phyloP scores from a whole-genome alignment of 1,140 invertebrate genomes.

The Lepeophtheirus salmonis region DNA sequence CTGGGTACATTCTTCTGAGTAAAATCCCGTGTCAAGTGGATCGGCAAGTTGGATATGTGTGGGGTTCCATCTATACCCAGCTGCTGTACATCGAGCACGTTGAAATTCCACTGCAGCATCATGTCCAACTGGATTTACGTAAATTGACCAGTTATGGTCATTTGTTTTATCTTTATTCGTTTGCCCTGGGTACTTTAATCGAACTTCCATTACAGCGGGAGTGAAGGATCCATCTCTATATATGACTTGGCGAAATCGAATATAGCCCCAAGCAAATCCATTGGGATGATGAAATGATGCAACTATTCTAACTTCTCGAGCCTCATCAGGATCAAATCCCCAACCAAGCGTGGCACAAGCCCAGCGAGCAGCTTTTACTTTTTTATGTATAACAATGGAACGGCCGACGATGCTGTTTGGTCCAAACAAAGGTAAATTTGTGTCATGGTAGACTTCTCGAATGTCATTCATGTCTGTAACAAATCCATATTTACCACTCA shows the following conservation, averaged over 20 bases:
- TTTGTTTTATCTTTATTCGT: constrained; percentile 55
- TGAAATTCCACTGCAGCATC: constrained; percentile 64
- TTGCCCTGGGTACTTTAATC: constrained; percentile 58
- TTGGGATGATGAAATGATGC: constrained; percentile 77
- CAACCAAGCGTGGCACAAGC: constrained; percentile 62
- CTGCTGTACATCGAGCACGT: constrained; percentile 60
- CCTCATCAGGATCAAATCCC: constrained; percentile 64
- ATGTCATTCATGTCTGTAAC: constrained; percentile 31
- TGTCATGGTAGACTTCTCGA: constrained; percentile 52
- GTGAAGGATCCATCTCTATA: constrained; percentile 65
- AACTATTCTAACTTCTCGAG: constrained; percentile 59
- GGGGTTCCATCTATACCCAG: constrained; percentile 81
- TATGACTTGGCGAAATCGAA: constrained; percentile 67
- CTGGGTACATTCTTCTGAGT: constrained; percentile 61
- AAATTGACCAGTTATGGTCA: constrained; percentile 77
- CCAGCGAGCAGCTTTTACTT: constrained; percentile 43
- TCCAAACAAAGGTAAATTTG: constrained; percentile 63
- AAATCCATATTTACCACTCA: constrained; percentile 68
- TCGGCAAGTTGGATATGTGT: constrained; percentile 72
- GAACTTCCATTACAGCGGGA: constrained; percentile 71
- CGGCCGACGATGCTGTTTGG: constrained; percentile 58
- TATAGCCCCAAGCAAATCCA: constrained; percentile 64
- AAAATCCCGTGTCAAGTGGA: constrained; percentile 64
- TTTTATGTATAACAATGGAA: constrained; percentile 62
- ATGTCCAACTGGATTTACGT: constrained; percentile 76